Evolutionary conservation across 2,888 invertebrate genomes (phyloP).

Genomic region (Lithophane ornitopus): DNA sequence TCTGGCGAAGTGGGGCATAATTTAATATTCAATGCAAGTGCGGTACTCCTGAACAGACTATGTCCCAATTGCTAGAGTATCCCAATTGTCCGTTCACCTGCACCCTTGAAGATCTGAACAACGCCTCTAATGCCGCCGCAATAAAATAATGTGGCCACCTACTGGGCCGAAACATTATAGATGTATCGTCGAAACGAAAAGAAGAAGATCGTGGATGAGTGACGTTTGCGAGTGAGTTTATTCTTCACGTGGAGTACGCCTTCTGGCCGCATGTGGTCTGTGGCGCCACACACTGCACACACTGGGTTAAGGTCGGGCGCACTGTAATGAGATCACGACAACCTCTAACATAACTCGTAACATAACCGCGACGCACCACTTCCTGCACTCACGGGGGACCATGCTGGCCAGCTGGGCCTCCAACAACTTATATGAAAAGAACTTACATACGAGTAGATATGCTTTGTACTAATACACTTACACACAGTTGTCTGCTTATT

Average conservation of each 20-base stretch:
- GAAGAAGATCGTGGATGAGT: too few relatives aligned
- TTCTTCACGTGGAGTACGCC: not conserved
- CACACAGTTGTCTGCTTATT: not conserved
- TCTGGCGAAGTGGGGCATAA: too few relatives aligned
- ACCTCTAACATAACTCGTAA: constrained; percentile 6
- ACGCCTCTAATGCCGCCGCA: too few relatives aligned
- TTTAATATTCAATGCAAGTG: too few relatives aligned
- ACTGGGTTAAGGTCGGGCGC: constrained; percentile 50
- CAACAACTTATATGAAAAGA: not conserved
- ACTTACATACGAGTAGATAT: not conserved
- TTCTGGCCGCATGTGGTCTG: constrained; percentile 3
- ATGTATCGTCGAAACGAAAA: too few relatives aligned
- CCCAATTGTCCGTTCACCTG: too few relatives aligned
- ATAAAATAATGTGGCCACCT: too few relatives aligned
- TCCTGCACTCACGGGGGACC: not conserved
- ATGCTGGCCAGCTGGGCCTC: not conserved
- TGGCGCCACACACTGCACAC: constrained; percentile 13
- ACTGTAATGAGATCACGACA: constrained; percentile 11
- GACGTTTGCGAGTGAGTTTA: not conserved
- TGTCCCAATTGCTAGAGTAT: too few relatives aligned
- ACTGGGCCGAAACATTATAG: too few relatives aligned
- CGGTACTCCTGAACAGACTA: too few relatives aligned
- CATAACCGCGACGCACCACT: not conserved
- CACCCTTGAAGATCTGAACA: too few relatives aligned
- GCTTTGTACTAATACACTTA: not conserved